Conservation (phyloP, 2,113 vertebrate species). For the Hippoglossus stenolepis region DNA sequence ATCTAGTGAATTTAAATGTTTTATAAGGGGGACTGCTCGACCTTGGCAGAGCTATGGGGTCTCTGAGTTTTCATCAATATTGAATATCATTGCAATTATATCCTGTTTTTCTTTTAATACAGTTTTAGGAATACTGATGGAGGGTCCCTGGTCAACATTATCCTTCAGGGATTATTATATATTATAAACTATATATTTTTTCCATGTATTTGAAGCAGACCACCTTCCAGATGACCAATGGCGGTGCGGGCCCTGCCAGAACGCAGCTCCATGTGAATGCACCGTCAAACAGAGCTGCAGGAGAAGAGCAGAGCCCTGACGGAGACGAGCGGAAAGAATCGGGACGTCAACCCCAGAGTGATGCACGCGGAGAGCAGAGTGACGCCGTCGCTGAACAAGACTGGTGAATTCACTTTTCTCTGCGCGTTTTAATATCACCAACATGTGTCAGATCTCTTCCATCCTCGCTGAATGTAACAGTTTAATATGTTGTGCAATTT, state of each 20-base stretch:
- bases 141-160: neutral
- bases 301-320: slow-evolving; percentile 40
- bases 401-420: slow-evolving; percentile 70
- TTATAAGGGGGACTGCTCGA: too few relatives aligned
- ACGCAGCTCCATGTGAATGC: slow-evolving; percentile 50
- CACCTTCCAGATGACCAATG: slow-evolving; percentile 53
- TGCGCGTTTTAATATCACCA: neutral
- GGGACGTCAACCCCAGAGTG: slow-evolving; percentile 2
- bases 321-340: slow-evolving; percentile 31
- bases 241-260: slow-evolving; percentile 33
- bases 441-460: neutral
- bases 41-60: too few relatives aligned
- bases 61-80: too few relatives aligned
- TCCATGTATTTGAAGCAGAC: slow-evolving; percentile 73
- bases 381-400: slow-evolving; percentile 37
- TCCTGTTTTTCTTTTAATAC: neutral
- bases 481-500: neutral
- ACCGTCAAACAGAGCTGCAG: slow-evolving; percentile 49
- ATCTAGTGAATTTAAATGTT: too few relatives aligned
- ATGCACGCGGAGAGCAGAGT: slow-evolving; percentile 24
- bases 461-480: neutral
- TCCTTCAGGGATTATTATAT: neutral
- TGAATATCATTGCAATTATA: neutral
- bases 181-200: neutral
- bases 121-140: neutral